Conservation (phyloP, 2,888 invertebrate genomes). For the Malthinus seriepunctatus region DNA sequence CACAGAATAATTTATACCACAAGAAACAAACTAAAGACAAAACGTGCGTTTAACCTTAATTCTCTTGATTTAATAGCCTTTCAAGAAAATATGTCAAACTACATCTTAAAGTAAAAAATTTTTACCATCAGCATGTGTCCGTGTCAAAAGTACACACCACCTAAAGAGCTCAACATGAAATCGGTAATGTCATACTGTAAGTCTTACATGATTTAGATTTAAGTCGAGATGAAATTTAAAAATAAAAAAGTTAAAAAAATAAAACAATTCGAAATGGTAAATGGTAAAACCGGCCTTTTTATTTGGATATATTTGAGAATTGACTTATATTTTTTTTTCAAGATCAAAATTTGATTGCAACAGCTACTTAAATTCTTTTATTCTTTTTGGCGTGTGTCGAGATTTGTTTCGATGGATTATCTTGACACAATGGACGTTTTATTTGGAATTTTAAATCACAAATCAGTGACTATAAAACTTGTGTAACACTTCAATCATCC, state of each 20-base stretch:
- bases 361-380: background rate
- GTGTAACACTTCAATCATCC: too few relatives aligned
- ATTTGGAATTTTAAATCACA: too few relatives aligned
- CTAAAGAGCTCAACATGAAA: slow-evolving; percentile 15
- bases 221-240: background rate
- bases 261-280: background rate
- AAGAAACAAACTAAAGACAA: too few relatives aligned
- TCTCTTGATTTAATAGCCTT: background rate
- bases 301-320: too few relatives aligned
- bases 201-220: slow-evolving; percentile 10
- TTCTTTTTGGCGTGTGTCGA: slow-evolving; percentile 5
- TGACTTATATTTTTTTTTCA: too few relatives aligned
- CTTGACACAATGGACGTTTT: background rate
- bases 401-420: slow-evolving; percentile 8
- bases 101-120: background rate
- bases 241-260: background rate
- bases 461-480: too few relatives aligned
- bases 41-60: too few relatives aligned
- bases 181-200: slow-evolving; percentile 8
- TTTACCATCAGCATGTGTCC: slow-evolving; percentile 14
- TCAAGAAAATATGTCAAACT: background rate
- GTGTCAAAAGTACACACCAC: slow-evolving; percentile 10
- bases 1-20: too few relatives aligned
- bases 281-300: too few relatives aligned
- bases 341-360: too few relatives aligned